Conservation (phyloP, 2,888 invertebrate species). For the Clusia tigrina region DNA sequence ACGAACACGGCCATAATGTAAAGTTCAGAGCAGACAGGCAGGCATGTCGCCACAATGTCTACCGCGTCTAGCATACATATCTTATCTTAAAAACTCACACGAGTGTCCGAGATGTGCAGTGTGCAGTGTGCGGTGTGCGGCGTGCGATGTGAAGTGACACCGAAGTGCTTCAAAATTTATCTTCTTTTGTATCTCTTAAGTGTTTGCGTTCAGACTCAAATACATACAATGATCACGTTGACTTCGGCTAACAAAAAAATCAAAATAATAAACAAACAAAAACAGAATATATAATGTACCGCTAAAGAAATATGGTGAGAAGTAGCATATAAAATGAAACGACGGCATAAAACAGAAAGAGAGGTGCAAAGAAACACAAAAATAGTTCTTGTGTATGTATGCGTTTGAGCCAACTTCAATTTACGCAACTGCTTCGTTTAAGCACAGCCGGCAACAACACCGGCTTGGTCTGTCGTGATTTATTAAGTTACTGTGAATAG, state of each 20-base stretch:
- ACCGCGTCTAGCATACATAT: slow-evolving; percentile 59
- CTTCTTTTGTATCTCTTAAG: slow-evolving; percentile 57
- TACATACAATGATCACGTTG: slow-evolving; percentile 27
- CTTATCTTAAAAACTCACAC: slow-evolving; percentile 50
- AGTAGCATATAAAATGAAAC: not conserved
- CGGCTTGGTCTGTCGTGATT: not conserved
- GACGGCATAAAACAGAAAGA: no score
- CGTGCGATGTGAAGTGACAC: slow-evolving; percentile 21
- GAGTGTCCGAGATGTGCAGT: slow-evolving; percentile 19
- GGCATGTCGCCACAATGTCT: slow-evolving; percentile 61
- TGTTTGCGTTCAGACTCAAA: slow-evolving; percentile 45
- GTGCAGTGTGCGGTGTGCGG: slow-evolving; percentile 13
- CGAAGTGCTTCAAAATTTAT: slow-evolving; percentile 50
- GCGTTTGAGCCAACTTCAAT: not conserved
- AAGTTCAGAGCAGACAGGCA: slow-evolving; percentile 20
- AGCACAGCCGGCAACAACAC: not conserved
- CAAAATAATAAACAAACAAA: slow-evolving; percentile 13
- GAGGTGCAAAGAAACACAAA: not conserved
- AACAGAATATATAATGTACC: slow-evolving; percentile 7
- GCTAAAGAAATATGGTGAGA: not conserved
- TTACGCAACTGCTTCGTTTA: no score
- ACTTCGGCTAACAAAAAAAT: not conserved
- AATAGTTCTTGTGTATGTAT: not conserved
- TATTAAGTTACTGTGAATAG: not conserved
- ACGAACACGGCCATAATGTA: slow-evolving; percentile 13